Conservation (phyloP, 2,888 invertebrate genomes). For the Aquatica leii region DNA sequence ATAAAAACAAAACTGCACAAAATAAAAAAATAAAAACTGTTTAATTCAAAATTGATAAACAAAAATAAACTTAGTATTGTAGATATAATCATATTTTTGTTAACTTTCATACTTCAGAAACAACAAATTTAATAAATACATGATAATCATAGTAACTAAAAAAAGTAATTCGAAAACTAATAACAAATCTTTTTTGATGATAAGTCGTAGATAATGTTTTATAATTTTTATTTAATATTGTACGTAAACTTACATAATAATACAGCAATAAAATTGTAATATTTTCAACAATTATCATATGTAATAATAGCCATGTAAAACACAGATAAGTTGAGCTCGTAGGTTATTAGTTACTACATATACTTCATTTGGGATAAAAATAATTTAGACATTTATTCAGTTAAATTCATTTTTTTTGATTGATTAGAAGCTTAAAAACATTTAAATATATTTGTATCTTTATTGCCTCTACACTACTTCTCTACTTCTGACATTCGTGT, state of each 20-base stretch:
- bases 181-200: too few relatives aligned
- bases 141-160: too few relatives aligned
- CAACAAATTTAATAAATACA: too few relatives aligned
- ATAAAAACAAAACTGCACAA: too few relatives aligned
- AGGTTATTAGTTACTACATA: slow-evolving; percentile 23
- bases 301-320: slow-evolving; percentile 21
- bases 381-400: slow-evolving; percentile 27
- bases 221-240: slow-evolving; percentile 36
- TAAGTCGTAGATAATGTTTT: too few relatives aligned
- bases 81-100: too few relatives aligned
- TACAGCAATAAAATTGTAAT: slow-evolving; percentile 32
- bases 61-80: too few relatives aligned
- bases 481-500: slow-evolving; percentile 27
- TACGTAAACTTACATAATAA: slow-evolving; percentile 30
- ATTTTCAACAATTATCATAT: slow-evolving; percentile 21
- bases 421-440: slow-evolving; percentile 29
- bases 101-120: too few relatives aligned
- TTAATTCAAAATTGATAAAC: too few relatives aligned
- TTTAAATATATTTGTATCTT: slow-evolving; percentile 30
- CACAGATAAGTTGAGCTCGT: slow-evolving; percentile 27
- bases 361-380: slow-evolving; percentile 18
- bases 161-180: too few relatives aligned
- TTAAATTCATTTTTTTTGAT: slow-evolving; percentile 14
- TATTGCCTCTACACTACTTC: slow-evolving; percentile 45
- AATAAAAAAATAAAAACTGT: too few relatives aligned